Base-by-base conservation (phyloP, 2,888 invertebrate species). In the Acleris holmiana region DNA sequence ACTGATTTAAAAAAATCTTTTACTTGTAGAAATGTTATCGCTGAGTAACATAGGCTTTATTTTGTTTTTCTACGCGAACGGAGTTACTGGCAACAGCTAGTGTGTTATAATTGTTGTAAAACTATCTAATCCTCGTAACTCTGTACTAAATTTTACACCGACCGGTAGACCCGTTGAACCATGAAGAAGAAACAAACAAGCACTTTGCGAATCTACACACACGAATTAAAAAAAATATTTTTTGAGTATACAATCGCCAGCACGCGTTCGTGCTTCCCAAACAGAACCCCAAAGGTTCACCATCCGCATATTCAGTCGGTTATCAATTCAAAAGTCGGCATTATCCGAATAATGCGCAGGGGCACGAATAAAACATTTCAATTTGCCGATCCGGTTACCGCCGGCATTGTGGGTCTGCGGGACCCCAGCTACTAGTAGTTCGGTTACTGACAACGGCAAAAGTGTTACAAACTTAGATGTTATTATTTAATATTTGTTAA, bases 301-400 rank as follows among this genome's bases (percentile, higher is more conserved):
- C 84, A 86, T 82, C 74, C 74, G 71, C 74, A 76, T 79, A 86
- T 84, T 76, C 78, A 80, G 81, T 83, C 82, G 85, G 89, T 92
- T 91, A 91, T 91, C 91, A 91, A 91, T 91, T 91, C 89, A 89
- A 85, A 90, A 90, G 91, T 88, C 83, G 85, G 84, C 76, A 87
- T 90, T 87, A 91, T 87, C 82, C 85, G 67, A 77, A 81, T 86
- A 87, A 86, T 86, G 83, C 84, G 68, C 50, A 71, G 80, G 86
- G 85, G 82, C 76, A 73, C 83, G 83, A 84, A 91, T 92, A 92
- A 91, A 91, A 92, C 92, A 92, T 92, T 92, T 91, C 92, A 91
- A 92, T 92, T 91, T 92, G 80, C 88, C 84, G 89, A 91, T 91
- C 92, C 91, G 91, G 92, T 91, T 91, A 85, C 86, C 83, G 85